These are phyloP conservation scores for Yponomeuta cagnagella DNA, from an alignment of 2,888 invertebrate genomes.

Conservation along the genomic window DNA sequence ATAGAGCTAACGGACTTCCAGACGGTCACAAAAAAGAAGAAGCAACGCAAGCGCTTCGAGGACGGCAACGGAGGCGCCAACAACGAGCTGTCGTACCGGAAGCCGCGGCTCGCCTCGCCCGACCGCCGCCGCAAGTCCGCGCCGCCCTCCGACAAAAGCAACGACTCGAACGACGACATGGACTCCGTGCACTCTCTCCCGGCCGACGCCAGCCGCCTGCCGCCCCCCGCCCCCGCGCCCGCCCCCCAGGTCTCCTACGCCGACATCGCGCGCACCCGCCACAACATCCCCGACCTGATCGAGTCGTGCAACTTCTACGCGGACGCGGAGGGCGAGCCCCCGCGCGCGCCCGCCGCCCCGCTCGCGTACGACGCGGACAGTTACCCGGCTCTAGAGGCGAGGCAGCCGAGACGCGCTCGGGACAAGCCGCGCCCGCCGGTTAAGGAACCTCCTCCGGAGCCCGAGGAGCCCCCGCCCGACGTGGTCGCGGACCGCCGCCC, in stretches of 20 bases:
- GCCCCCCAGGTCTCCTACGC: slow-evolving; percentile 83
- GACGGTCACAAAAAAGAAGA: slow-evolving; percentile 88
- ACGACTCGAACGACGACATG: slow-evolving; percentile 86
- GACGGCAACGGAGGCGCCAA: slow-evolving; percentile 38
- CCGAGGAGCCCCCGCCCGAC: slow-evolving; percentile 12
- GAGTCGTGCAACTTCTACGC: slow-evolving; percentile 70
- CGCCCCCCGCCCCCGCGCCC: slow-evolving; percentile 70
- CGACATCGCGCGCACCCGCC: slow-evolving; percentile 81
- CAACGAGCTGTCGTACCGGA: not conserved
- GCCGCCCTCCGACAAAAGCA: slow-evolving; percentile 88
- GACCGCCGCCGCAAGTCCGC: slow-evolving; percentile 80
- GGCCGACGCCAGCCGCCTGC: slow-evolving; percentile 26
- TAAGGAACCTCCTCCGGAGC: not conserved
- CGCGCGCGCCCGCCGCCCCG: slow-evolving; percentile 20
- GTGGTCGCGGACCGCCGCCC: slow-evolving; percentile 17
- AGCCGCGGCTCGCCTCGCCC: slow-evolving; percentile 33
- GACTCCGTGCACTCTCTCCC: slow-evolving; percentile 90
- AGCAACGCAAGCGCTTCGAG: slow-evolving; percentile 81
- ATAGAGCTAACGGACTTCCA: slow-evolving; percentile 84
- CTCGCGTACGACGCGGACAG: slow-evolving; percentile 32
- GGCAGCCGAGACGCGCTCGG: slow-evolving; percentile 10
- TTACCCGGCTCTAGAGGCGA: slow-evolving; percentile 56
- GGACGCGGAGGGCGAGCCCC: slow-evolving; percentile 37
- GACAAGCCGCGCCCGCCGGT: slow-evolving; percentile 10
- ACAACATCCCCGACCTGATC: slow-evolving; percentile 71